Evolutionary conservation across 2,113 vertebrate species (phyloP), one percentile per base, ranked within the genome.

Genomic region (Bothrops jararaca): DNA sequence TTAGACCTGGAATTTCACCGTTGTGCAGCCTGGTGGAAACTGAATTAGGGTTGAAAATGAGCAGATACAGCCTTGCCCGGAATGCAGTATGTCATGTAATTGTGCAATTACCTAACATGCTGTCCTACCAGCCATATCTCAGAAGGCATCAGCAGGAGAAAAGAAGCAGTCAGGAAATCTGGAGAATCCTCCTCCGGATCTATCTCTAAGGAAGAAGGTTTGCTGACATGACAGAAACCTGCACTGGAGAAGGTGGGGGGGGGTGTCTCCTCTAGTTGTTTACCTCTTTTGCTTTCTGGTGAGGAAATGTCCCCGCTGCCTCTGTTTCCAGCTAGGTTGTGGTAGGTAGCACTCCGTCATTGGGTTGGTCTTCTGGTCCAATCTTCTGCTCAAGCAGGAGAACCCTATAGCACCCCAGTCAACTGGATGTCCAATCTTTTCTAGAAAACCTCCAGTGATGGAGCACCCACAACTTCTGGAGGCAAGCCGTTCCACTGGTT

Each of bases 131-230:
- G 45, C 15, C 50, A 0, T 89, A 85, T 86, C 89, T 92, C 45
- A 89, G 96, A 54, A 95, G 93, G 39, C 94, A 93, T 96, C 91
- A 92, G 85, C 9, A 34, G 2, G 2, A 92, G 89, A 94, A 90
- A 87, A 45, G 53, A 95, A 94, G 4, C 91, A 39, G 45, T 57
- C 93, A 58, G 92, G 88, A 93, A 88, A 0, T 94, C 87, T 52
- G 74, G 94, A 64, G 94, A 88, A 94, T 39, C 57, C 26, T 54
- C 20, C 0, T 45, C 64, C 58, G 90, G 89, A 94, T 69, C 56
- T 13, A 6, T 0, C 1, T 5, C 92, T 5, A 58, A 92, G 85
- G 34, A 90, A 92, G 42, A 7, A 52, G 15, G 20, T 24, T 92
- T 74, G 42, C 52, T 92, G 50, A 60, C 52, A 90, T 92, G 93